A percentile compares a stretch with the other conserved stretches of the same genome.
Evolutionary conservation across 2,797 vertebrate genomes (phyloP).

Genomic region (Manis pentadactyla): DNA sequence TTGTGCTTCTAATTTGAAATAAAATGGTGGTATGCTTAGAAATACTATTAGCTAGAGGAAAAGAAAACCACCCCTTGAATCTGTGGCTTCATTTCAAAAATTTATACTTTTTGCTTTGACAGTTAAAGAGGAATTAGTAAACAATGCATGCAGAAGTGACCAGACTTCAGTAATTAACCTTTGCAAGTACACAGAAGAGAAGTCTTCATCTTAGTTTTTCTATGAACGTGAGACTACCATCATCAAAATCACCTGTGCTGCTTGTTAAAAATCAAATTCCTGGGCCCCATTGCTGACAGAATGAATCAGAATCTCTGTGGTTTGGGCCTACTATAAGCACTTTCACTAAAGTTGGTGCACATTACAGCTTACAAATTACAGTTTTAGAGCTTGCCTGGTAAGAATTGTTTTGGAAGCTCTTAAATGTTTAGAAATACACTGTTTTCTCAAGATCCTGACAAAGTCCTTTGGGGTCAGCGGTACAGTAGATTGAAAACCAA

Average conservation of each 20-base stretch:
- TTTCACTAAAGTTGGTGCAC: not conserved
- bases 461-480: conserved; percentile 52
- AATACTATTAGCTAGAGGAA: not conserved
- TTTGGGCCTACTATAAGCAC: not conserved
- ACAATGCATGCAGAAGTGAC: not conserved
- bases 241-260: not conserved
- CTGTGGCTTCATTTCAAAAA: not conserved
- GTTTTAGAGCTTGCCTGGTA: not conserved
- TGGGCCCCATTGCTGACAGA: not conserved
- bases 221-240: not conserved
- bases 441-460: not conserved
- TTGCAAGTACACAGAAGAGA: not conserved
- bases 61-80: not conserved
- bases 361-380: not conserved
- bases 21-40: not conserved
- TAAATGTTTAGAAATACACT: not conserved
- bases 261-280: not conserved
- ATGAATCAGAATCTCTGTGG: not conserved
- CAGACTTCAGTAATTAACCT: not conserved
- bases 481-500: conserved; percentile 52
- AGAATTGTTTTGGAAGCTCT: not conserved
- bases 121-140: not conserved
- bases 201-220: not conserved
- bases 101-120: not conserved
- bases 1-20: conserved; percentile 28